phyloP scores from a whole-genome alignment of 1,140 invertebrate species.

The Drosophila bipectinata region DNA sequence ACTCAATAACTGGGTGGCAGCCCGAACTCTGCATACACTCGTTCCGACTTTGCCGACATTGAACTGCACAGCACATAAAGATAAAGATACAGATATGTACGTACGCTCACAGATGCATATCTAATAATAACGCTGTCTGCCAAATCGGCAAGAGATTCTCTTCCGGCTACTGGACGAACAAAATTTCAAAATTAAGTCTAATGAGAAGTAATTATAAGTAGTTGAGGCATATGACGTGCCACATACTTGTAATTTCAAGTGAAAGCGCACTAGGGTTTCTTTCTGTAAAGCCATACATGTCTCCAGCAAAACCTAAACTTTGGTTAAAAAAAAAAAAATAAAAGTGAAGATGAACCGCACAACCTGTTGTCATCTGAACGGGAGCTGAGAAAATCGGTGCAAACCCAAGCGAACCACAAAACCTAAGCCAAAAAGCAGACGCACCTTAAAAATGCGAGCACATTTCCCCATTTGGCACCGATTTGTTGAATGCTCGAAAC shows the following conservation, averaged over 20 bases:
- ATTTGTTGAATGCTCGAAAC: not conserved
- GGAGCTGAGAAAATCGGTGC: conserved; percentile 15
- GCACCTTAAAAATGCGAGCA: conserved; percentile 3
- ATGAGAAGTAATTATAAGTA: conserved; percentile 39
- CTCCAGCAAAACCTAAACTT: not conserved
- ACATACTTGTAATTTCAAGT: conserved; percentile 41
- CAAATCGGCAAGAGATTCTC: conserved; percentile 26
- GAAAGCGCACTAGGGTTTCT: conserved; percentile 39
- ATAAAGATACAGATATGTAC: conserved; percentile 18
- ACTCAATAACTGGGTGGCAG: conserved; percentile 46
- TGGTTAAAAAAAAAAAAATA: not conserved
- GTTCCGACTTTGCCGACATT: conserved; percentile 50
- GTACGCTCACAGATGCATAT: conserved; percentile 42
- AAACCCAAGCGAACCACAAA: not conserved
- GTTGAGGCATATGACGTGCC: conserved; percentile 37
- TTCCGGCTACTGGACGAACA: conserved; percentile 35
- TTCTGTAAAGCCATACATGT: not conserved
- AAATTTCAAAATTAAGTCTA: conserved; percentile 59
- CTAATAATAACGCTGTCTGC: conserved; percentile 28
- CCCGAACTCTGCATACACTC: conserved; percentile 57
- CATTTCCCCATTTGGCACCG: conserved; percentile 37
- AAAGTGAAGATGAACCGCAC: not conserved
- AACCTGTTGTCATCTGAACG: not conserved
- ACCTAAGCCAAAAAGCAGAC: conserved; percentile 1
- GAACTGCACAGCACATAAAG: conserved; percentile 55